Evolutionary conservation across 1,140 invertebrate genomes (phyloP), one percentile per base, ranked within the genome.

Genomic region (Neodiprion virginianus): DNA sequence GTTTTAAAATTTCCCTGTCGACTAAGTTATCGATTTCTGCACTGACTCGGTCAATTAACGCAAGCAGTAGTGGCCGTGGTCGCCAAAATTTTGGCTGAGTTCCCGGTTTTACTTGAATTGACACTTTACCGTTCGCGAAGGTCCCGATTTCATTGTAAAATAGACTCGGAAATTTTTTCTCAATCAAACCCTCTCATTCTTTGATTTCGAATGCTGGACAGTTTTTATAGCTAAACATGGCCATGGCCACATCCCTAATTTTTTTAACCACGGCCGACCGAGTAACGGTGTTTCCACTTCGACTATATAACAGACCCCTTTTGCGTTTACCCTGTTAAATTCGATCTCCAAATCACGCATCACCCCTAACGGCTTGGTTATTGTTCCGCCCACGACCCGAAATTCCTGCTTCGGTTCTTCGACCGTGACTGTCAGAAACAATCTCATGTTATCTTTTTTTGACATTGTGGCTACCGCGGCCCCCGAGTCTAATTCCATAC

Each of bases 271-370:
- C 8, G 68, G 68, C 49, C 68, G 68, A 14, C 68, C 68, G 68
- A 69, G 68, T 8, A 69, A 23, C 68, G 68, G 68, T 69, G 23
- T 69, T 23, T 69, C 68, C 12, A 14, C 21, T 8, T 69, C 68
- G 7, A 69, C 68, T 17, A n/a, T 69, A 23, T 69, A 69, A 23
- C 68, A 69, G n/a, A 47, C 68, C 12, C 68, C 68, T 69, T 8
- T 69, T 23, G 68, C 68, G 11, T 69, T 69, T 23, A 69, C 68
- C 21, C 68, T 48, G 68, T 69, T 69, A 23, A 69, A 23, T 23
- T 69, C 68, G 11, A 69, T 21, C n/a, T 69, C 68, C n/a, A 69
- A 23, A 69, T 69, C 68, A 48, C 68, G 68, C 68, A 69, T 69
- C 8, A 69, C 68, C 23, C 68, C 68, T 48, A 48, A 69, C n/a